phyloP scores from a whole-genome alignment of 2,113 vertebrate species.

The Polypterus bichir region DNA sequence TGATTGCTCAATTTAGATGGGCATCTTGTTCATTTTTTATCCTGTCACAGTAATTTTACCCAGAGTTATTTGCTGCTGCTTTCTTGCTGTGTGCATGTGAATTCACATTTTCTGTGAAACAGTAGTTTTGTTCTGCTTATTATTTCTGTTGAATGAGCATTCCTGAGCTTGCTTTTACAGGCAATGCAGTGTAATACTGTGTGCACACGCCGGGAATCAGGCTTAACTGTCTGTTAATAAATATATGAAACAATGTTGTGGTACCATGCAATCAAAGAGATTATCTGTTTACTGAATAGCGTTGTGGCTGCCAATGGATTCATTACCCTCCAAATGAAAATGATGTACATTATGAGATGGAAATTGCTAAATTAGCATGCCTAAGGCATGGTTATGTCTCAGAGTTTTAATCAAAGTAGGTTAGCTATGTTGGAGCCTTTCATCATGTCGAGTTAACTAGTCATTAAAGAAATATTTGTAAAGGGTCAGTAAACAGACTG shows the following conservation, averaged over 20 bases:
- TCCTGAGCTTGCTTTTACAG: not conserved
- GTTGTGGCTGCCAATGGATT: too few relatives aligned
- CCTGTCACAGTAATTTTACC: slow-evolving; percentile 6
- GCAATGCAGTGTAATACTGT: not conserved
- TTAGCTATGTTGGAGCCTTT: too few relatives aligned
- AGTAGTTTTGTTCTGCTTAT: slow-evolving; percentile 1
- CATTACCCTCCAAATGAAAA: too few relatives aligned
- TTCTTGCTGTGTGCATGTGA: slow-evolving; percentile 1
- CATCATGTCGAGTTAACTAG: too few relatives aligned
- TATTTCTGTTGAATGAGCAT: slow-evolving; percentile 1
- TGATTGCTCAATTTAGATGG: slow-evolving; percentile 5
- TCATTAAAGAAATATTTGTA: too few relatives aligned
- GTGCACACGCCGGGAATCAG: not conserved
- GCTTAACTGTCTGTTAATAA: not conserved
- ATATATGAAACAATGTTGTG: not conserved
- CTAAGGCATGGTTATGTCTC: too few relatives aligned
- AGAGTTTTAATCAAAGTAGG: too few relatives aligned
- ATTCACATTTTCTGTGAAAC: slow-evolving; percentile 2
- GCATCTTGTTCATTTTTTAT: slow-evolving; percentile 2
- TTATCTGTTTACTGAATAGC: too few relatives aligned
- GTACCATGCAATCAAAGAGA: not conserved
- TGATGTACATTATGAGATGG: too few relatives aligned
- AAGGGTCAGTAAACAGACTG: too few relatives aligned
- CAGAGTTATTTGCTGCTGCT: slow-evolving; percentile 4
- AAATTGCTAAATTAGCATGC: too few relatives aligned